A percentile compares a stretch with the other conserved stretches of the same genome.
phyloP scores from a whole-genome alignment of 2,113 vertebrate genomes.

The Scatophagus argus region DNA sequence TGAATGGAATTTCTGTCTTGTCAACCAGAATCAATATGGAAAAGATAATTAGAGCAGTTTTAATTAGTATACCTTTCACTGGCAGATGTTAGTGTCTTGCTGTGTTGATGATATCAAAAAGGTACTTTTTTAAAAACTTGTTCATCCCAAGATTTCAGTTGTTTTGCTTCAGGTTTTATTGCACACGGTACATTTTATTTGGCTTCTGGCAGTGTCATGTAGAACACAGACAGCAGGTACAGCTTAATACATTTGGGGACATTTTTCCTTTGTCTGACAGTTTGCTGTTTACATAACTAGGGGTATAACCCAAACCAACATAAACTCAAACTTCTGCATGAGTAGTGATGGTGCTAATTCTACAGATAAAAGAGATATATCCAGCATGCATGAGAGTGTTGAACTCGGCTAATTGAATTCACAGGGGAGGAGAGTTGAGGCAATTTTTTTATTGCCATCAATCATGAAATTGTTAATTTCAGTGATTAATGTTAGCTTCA shows the following conservation, averaged over 20 bases:
- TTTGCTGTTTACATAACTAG: slow-evolving; percentile 26
- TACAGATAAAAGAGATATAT: slow-evolving; percentile 36
- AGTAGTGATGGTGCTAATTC: slow-evolving; percentile 11
- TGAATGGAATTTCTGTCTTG: slow-evolving; percentile 26
- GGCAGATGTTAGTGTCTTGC: slow-evolving; percentile 47
- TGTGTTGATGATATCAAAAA: slow-evolving; percentile 39
- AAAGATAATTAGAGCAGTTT: slow-evolving; percentile 49
- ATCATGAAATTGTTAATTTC: slow-evolving; percentile 70
- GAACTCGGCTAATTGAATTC: slow-evolving; percentile 59
- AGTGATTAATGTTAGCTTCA: slow-evolving; percentile 67
- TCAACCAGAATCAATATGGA: slow-evolving; percentile 47
- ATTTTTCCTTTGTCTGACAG: slow-evolving; percentile 28
- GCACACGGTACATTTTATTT: slow-evolving; percentile 12
- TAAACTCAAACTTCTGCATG: slow-evolving; percentile 5
- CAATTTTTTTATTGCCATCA: slow-evolving; percentile 65
- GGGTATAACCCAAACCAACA: neutral
- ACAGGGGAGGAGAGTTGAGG: slow-evolving; percentile 46
- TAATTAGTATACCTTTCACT: slow-evolving; percentile 46
- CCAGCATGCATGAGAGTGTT: slow-evolving; percentile 26
- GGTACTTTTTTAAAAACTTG: slow-evolving; percentile 13
- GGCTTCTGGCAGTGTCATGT: slow-evolving; percentile 12
- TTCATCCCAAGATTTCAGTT: slow-evolving; percentile 18
- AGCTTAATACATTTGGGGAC: slow-evolving; percentile 3
- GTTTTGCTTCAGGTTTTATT: slow-evolving; percentile 10
- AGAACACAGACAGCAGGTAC: neutral